Conservation (phyloP, 2,797 vertebrate genomes). For the Cetoscarus ocellatus region DNA sequence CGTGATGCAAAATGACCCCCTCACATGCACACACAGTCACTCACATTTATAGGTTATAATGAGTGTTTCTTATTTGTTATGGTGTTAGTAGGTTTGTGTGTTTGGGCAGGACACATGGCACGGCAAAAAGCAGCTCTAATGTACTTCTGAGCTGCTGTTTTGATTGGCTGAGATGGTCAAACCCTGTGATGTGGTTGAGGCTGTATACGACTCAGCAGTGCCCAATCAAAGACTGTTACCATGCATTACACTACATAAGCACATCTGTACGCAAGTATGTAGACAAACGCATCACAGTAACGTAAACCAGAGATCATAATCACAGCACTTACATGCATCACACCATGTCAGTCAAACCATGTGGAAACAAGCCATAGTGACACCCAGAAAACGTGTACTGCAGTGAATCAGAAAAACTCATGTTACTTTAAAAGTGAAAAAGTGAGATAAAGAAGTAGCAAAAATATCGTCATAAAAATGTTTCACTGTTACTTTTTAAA, state of each 20-base stretch:
- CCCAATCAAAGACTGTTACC: slow-evolving; percentile 80
- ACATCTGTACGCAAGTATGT: neutral
- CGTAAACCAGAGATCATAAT: slow-evolving; percentile 1
- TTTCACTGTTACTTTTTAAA: too few relatives aligned
- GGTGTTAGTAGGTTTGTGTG: slow-evolving; percentile 49
- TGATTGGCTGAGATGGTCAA: slow-evolving; percentile 73
- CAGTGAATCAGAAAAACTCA: neutral
- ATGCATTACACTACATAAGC: slow-evolving; percentile 58
- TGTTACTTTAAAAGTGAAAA: too few relatives aligned
- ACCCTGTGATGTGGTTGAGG: slow-evolving; percentile 47
- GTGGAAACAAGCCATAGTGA: neutral
- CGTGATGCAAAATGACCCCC: slow-evolving; percentile 47
- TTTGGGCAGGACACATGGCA: slow-evolving; percentile 12
- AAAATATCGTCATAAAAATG: too few relatives aligned
- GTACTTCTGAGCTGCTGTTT: slow-evolving; percentile 44
- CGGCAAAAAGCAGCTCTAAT: slow-evolving; percentile 40
- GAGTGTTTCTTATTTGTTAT: neutral
- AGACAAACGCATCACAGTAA: slow-evolving; percentile 6
- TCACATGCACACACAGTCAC: neutral
- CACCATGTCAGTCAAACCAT: neutral
- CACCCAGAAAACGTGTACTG: slow-evolving; percentile 10
- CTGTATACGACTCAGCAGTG: slow-evolving; percentile 64
- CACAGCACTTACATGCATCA: neutral
- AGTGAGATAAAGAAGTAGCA: too few relatives aligned
- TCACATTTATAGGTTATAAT: neutral